Evolutionary conservation across 2,113 vertebrate genomes (phyloP).

Genomic region (Prinia subflava): DNA sequence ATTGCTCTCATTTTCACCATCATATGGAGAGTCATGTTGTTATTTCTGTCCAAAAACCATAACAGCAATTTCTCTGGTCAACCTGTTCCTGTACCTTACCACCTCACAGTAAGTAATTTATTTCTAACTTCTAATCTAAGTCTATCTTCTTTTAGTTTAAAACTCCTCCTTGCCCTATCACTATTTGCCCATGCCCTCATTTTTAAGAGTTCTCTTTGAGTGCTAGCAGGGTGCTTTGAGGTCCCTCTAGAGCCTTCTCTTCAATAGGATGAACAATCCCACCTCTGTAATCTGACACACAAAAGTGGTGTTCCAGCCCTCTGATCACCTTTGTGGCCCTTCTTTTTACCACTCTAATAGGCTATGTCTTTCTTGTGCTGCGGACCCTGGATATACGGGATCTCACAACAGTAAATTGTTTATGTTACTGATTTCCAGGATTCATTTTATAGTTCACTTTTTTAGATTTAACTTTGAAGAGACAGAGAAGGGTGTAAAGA

Average conservation of each 20-base stretch:
- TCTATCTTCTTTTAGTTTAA: background rate
- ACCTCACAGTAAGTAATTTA: background rate
- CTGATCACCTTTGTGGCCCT: rapidly evolving
- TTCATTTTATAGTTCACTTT: background rate
- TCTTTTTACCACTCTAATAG: background rate
- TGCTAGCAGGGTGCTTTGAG: background rate
- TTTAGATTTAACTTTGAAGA: background rate
- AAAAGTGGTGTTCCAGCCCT: background rate
- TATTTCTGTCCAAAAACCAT: no score
- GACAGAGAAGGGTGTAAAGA: background rate
- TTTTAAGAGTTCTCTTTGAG: background rate
- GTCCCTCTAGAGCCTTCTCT: background rate
- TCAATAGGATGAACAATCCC: background rate
- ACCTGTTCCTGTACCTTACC: background rate
- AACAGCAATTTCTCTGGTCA: background rate
- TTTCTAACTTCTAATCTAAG: background rate
- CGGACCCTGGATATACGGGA: background rate
- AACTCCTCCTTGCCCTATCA: background rate
- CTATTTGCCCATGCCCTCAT: background rate
- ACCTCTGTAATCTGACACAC: background rate
- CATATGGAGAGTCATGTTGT: no score
- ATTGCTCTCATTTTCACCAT: no score
- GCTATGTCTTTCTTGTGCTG: background rate
- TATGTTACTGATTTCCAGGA: background rate
- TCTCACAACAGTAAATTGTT: background rate